A percentile compares a stretch with the other conserved stretches of the same genome.
Evolutionary conservation across 2,113 vertebrate genomes (phyloP).

Genomic region (Epinephelus lanceolatus): DNA sequence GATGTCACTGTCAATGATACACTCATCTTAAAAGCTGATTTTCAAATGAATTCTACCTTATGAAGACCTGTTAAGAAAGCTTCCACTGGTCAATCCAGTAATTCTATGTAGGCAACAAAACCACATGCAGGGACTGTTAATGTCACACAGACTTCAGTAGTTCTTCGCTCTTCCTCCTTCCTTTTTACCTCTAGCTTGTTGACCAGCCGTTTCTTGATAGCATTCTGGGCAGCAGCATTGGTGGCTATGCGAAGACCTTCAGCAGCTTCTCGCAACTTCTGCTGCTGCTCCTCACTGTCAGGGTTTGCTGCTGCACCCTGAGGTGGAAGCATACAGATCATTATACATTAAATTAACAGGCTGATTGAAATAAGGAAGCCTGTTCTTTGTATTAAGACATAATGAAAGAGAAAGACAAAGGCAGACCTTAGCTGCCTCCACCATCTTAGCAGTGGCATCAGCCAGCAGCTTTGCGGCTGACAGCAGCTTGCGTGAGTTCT

Average conservation of each 20-base stretch:
- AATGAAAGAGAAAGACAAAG: neutral
- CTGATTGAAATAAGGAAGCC: neutral
- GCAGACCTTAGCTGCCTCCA: conserved; percentile 96
- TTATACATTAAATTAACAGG: neutral
- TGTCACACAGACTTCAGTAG: neutral
- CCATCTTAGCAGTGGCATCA: conserved; percentile 97
- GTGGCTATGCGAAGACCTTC: conserved; percentile 97
- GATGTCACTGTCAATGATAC: no score
- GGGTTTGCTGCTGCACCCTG: conserved; percentile 98
- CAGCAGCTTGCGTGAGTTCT: conserved; percentile 96
- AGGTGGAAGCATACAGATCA: neutral
- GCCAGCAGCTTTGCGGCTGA: conserved; percentile 96
- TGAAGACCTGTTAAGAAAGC: no score
- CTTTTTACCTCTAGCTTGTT: conserved; percentile 93
- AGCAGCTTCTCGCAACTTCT: conserved; percentile 93
- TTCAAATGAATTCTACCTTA: no score
- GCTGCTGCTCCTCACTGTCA: conserved; percentile 97
- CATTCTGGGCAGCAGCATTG: conserved; percentile 94
- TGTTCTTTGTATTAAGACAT: neutral
- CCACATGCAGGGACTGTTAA: neutral
- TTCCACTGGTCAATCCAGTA: no score
- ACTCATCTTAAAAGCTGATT: no score
- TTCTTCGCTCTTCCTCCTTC: neutral
- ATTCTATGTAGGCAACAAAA: no score
- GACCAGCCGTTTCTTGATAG: conserved; percentile 97